These are phyloP conservation scores for Eueremaeus valkanovi DNA, from an alignment of 2,888 invertebrate species.

Conservation along the genomic window DNA sequence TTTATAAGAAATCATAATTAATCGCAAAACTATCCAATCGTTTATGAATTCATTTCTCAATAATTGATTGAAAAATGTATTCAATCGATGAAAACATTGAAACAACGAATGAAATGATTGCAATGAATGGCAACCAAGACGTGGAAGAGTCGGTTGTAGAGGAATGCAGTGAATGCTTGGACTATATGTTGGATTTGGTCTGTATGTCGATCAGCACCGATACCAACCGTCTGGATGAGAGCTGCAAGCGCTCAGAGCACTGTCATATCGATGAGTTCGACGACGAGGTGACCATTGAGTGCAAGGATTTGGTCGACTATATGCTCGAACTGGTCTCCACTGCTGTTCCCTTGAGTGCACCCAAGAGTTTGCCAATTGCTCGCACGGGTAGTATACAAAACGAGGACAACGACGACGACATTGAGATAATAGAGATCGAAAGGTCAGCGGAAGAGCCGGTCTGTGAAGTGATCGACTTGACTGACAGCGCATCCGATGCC, in stretches of 20 bases:
- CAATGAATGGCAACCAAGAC: neutral
- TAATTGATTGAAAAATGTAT: neutral
- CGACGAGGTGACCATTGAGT: neutral
- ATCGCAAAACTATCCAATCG: neutral
- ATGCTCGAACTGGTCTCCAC: constrained; percentile 37
- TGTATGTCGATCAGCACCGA: neutral
- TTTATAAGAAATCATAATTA: too few species aligned
- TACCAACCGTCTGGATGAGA: neutral
- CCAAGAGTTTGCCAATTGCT: neutral
- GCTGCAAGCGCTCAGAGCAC: neutral
- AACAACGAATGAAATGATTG: neutral
- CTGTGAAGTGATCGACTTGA: constrained; percentile 21
- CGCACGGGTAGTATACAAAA: neutral
- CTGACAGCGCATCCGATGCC: neutral
- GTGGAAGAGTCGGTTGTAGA: neutral
- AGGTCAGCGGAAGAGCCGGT: neutral
- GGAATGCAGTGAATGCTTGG: neutral
- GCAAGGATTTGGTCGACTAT: constrained; percentile 27
- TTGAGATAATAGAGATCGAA: neutral
- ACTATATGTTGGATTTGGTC: constrained; percentile 26
- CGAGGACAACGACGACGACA: neutral
- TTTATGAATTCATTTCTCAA: neutral
- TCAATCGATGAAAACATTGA: neutral
- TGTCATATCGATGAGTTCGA: neutral
- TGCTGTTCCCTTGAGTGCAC: neutral